Conservation (phyloP, 2,113 vertebrate species). For the Lophotis ruficrista region DNA sequence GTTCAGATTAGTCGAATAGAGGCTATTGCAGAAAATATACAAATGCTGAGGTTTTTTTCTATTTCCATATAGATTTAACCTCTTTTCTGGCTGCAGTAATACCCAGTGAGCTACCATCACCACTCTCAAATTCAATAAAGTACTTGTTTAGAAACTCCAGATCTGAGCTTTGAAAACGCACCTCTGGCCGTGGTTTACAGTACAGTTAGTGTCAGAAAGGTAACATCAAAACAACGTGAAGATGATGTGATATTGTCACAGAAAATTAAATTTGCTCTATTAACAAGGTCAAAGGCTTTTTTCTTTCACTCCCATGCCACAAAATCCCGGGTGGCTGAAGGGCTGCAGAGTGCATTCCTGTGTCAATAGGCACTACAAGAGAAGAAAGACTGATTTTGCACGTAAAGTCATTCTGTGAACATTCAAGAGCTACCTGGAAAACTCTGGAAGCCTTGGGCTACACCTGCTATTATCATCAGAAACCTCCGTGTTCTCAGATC, state of each 20-base stretch:
- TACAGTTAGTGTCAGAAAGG: not conserved
- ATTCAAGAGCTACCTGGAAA: not conserved
- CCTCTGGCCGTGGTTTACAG: not conserved
- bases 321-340: not conserved
- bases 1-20: not conserved
- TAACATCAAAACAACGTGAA: not conserved
- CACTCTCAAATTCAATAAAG: not conserved
- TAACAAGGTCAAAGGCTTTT: not conserved
- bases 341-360: not conserved
- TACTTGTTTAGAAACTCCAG: not conserved
- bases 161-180: not conserved
- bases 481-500: not conserved
- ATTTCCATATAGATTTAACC: not conserved
- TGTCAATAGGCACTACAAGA: not conserved
- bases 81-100: not conserved
- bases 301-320: not conserved
- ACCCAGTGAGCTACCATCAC: not conserved
- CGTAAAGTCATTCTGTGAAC: not conserved
- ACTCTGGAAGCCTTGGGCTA: not conserved
- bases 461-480: fast-evolving
- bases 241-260: not conserved
- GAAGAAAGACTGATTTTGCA: not conserved
- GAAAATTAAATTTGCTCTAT: not conserved
- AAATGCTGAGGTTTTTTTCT: not conserved
- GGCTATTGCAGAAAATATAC: not conserved